phyloP scores from a whole-genome alignment of 1,140 invertebrate genomes.

The Leptinotarsa undecemlineata region DNA sequence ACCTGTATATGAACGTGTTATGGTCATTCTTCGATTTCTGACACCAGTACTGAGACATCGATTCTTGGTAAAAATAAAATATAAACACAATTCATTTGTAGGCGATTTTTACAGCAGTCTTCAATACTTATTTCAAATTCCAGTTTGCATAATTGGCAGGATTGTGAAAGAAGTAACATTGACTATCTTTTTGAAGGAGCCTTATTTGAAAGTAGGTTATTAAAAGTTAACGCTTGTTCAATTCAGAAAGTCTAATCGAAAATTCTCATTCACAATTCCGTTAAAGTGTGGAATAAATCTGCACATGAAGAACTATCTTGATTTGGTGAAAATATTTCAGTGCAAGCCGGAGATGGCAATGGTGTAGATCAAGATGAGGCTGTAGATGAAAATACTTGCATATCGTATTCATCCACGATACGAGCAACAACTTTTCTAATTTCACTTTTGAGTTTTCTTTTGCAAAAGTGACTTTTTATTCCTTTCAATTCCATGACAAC shows the following conservation, averaged over 20 bases:
- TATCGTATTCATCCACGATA: too few species aligned
- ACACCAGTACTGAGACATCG: too few species aligned
- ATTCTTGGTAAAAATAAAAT: too few species aligned
- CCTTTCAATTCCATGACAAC: neutral
- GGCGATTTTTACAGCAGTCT: slow-evolving; percentile 25
- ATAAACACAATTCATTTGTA: neutral
- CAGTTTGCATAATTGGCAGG: slow-evolving; percentile 17
- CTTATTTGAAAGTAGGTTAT: neutral
- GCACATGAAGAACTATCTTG: neutral
- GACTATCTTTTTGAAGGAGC: neutral
- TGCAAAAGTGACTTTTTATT: neutral
- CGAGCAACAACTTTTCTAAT: slow-evolving; percentile 11
- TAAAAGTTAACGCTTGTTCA: neutral
- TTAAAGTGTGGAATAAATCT: neutral
- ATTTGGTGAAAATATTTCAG: neutral
- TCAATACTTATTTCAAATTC: slow-evolving; percentile 24
- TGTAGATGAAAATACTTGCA: too few species aligned
- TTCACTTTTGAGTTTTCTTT: slow-evolving; percentile 13
- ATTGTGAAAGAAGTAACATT: slow-evolving; percentile 10
- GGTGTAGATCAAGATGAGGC: neutral
- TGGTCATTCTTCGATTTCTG: too few species aligned
- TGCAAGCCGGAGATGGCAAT: neutral
- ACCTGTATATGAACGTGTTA: too few species aligned
- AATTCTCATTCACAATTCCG: too few species aligned
- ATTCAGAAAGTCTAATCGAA: neutral